phyloP scores from a whole-genome alignment of 1,140 invertebrate species.

The Dysdera silvatica region DNA sequence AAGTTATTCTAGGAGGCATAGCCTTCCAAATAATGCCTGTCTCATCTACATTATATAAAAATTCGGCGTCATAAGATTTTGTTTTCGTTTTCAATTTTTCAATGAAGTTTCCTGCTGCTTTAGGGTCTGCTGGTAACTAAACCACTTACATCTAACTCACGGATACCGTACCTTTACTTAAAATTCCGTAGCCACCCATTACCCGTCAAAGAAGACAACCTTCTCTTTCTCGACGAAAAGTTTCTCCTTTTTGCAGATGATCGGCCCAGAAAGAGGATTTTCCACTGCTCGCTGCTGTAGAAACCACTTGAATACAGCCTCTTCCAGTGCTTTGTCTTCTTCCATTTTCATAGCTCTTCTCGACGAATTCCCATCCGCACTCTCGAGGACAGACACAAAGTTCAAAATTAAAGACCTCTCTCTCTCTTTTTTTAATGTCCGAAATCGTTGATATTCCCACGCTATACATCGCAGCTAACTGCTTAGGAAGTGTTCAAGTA shows the following conservation, averaged over 20 bases:
- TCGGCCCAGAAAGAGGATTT: neutral
- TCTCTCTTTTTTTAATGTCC: neutral
- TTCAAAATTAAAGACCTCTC: neutral
- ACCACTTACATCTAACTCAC: neutral
- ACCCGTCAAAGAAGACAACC: neutral
- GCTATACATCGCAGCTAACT: neutral
- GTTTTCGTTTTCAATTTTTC: neutral
- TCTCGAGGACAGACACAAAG: neutral
- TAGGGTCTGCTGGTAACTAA: neutral
- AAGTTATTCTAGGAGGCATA: no score
- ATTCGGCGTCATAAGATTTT: no score
- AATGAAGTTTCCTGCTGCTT: neutral
- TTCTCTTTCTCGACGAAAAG: neutral
- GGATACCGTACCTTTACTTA: neutral
- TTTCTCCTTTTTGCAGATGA: neutral
- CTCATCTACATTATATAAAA: no score
- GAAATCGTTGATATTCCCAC: neutral
- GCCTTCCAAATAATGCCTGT: no score
- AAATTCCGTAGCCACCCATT: neutral
- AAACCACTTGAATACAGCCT: neutral
- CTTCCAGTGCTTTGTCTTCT: no score
- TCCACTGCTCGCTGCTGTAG: neutral
- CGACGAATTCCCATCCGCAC: neutral
- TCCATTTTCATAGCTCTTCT: neutral
- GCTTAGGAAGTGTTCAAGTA: no score